Evolutionary conservation across 2,888 invertebrate genomes (phyloP).

Genomic region (Lasius platythorax): DNA sequence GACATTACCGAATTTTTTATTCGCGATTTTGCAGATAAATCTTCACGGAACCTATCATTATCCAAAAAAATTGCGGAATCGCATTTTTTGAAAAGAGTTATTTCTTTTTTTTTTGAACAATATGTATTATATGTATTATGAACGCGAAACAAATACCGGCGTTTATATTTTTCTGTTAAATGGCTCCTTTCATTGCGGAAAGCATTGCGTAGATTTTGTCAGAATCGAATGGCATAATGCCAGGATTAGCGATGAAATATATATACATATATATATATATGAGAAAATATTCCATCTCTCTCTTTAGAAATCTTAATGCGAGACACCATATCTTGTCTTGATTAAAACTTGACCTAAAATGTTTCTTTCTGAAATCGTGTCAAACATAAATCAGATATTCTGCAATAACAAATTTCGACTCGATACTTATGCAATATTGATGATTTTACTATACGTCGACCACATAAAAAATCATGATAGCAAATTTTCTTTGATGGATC

Average conservation of each 20-base stretch:
- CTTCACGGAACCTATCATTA: background rate
- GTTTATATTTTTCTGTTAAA: background rate
- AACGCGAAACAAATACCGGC: background rate
- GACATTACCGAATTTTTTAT: background rate
- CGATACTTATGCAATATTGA: background rate
- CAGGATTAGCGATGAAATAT: background rate
- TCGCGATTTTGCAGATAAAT: background rate
- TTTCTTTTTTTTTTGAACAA: background rate
- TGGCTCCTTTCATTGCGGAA: background rate
- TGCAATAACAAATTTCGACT: conserved; percentile 7
- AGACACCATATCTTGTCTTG: background rate
- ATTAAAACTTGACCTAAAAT: background rate
- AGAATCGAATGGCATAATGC: background rate
- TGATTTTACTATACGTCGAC: background rate
- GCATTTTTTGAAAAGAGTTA: background rate
- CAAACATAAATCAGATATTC: background rate
- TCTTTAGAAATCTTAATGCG: background rate
- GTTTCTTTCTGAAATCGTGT: background rate
- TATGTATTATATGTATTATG: background rate
- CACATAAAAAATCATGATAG: background rate
- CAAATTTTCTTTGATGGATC: background rate
- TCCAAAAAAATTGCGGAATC: background rate
- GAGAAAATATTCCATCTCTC: background rate
- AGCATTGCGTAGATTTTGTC: background rate
- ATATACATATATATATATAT: background rate